Base-by-base conservation (phyloP, 2,113 vertebrate species). In the Poeciliopsis turrubarensis region DNA sequence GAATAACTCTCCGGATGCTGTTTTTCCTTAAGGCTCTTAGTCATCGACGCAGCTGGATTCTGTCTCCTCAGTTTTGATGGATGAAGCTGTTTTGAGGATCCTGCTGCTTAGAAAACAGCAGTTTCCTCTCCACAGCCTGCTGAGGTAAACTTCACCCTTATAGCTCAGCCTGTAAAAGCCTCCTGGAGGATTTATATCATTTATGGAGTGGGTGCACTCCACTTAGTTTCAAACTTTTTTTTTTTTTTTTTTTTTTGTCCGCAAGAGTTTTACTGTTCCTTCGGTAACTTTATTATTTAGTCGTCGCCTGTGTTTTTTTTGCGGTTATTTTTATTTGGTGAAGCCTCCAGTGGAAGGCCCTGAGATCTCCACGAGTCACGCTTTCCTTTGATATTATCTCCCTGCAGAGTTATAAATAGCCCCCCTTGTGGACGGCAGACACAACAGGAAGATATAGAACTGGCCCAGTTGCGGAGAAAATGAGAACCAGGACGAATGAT, bases 371-470 rank as follows among this genome's bases (percentile, higher is more conserved):
- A 44, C 85, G 72, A 87, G 86, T 87, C 88, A 75, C 79, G 2
- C n/a, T 77, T 82, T 26, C 34, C 75, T 89, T 89, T 87, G 83
- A 90, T 89, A 79, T 83, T 86, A 83, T 80, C 78, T 34, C 79
- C 62, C 29, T 26, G 72, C 72, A 70, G 32, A 75, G 67, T 76
- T 91, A 90, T 90, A 91, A 90, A 92, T 92, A 91, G 80, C 27
- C 57, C 0, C 15, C 32, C 67, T 61, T 69, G n/a, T 69, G 68
- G 87, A 80, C 68, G 76, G 27, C 68, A 27, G 65, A 82, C 74
- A 93, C 91, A 94, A 92, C 92, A 27, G 80, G 68, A 88, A 88
- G 91, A 92, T 89, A 82, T 89, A 82, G 77, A 83, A 85, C 86
- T 84, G 79, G 82, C 77, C 81, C 71, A 68, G 66, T 78, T 70